phyloP scores from a whole-genome alignment of 2,113 vertebrate genomes.

The Carassius auratus region DNA sequence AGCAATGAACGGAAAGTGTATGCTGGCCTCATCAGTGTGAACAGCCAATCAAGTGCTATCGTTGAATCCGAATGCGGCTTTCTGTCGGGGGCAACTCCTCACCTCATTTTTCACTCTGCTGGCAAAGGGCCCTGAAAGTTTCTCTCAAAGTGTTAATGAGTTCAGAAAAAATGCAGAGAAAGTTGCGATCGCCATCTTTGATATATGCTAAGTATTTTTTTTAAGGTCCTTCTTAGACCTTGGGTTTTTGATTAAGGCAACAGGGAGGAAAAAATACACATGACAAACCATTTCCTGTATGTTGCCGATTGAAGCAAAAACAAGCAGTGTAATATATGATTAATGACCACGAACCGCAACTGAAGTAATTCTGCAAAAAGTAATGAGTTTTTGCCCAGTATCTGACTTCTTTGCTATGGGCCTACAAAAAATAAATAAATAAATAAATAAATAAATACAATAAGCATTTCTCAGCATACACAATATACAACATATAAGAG shows the following conservation, averaged over 20 bases:
- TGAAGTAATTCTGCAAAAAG: slow-evolving; percentile 23
- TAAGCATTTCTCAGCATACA: not conserved
- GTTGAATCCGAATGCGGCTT: slow-evolving; percentile 35
- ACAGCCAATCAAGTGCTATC: slow-evolving; percentile 40
- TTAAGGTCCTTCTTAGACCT: slow-evolving; percentile 38
- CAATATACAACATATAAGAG: not conserved
- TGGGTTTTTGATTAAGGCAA: slow-evolving; percentile 39
- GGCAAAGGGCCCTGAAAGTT: slow-evolving; percentile 67
- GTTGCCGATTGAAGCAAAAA: not conserved
- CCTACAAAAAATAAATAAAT: not conserved
- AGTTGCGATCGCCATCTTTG: slow-evolving; percentile 45
- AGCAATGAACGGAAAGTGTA: slow-evolving; percentile 27
- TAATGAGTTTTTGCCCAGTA: slow-evolving; percentile 41
- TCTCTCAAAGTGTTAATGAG: slow-evolving; percentile 64
- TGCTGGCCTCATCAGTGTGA: slow-evolving; percentile 48
- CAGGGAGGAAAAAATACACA: not conserved
- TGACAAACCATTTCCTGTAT: slow-evolving; percentile 20
- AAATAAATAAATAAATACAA: not conserved
- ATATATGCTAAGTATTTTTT: slow-evolving; percentile 43
- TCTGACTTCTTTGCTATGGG: slow-evolving; percentile 38
- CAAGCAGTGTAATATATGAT: slow-evolving; percentile 18
- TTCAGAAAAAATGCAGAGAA: slow-evolving; percentile 62
- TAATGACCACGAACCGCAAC: slow-evolving; percentile 28
- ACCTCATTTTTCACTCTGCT: slow-evolving; percentile 67
- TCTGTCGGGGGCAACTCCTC: slow-evolving; percentile 56